Conservation (phyloP, 2,113 vertebrate genomes). For the Bombycilla garrulus region DNA sequence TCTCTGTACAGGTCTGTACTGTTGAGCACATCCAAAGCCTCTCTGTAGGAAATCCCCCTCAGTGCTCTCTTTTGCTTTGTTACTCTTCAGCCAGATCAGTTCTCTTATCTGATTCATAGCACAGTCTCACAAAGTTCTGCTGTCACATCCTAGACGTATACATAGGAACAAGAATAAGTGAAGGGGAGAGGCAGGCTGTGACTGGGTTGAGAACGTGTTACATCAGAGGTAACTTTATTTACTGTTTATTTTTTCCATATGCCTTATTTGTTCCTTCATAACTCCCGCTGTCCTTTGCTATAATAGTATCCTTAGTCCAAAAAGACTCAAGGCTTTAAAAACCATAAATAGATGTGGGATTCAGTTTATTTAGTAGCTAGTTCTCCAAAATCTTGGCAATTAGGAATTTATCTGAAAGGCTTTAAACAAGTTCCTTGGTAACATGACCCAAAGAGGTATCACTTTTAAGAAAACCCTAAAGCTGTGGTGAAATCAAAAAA, state of each 20-base stretch:
- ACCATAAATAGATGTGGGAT: neutral
- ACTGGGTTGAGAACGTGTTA: neutral
- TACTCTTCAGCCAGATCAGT: neutral
- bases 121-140: neutral
- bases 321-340: neutral
- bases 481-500: conserved; percentile 5
- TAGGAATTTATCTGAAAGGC: neutral
- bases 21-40: neutral
- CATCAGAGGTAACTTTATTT: neutral
- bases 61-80: neutral
- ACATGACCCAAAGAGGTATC: neutral
- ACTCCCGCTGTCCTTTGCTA: neutral
- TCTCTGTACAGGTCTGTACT: neutral
- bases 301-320: neutral
- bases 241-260: neutral
- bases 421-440: neutral
- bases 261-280: neutral
- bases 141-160: neutral
- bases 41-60: neutral
- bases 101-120: neutral
- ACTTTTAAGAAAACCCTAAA: conserved; percentile 16
- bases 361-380: neutral
- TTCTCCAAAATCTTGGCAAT: neutral
- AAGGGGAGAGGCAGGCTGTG: neutral
- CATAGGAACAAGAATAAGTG: neutral